phyloP scores from a whole-genome alignment of 2,113 vertebrate species.

The Neodontobutis hainanensis region DNA sequence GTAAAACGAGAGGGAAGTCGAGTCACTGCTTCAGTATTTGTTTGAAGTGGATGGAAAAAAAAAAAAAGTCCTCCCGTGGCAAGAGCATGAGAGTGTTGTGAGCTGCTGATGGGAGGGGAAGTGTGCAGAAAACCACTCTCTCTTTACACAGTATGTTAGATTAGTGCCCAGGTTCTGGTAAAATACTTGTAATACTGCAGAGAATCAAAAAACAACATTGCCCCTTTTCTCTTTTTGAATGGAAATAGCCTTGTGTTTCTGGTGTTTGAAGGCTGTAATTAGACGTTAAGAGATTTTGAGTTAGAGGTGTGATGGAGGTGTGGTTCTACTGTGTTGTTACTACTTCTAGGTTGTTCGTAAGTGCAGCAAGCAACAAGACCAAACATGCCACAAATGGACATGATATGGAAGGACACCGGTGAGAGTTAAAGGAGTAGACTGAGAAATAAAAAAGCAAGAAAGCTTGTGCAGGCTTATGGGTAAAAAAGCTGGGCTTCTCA shows the following conservation, averaged over 20 bases:
- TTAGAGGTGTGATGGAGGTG: constrained; percentile 62
- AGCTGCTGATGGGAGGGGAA: constrained; percentile 60
- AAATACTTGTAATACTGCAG: constrained; percentile 53
- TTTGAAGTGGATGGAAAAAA: constrained; percentile 72
- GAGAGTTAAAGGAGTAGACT: too few relatives aligned
- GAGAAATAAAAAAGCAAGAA: too few relatives aligned
- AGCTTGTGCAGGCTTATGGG: too few relatives aligned
- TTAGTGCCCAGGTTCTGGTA: constrained; percentile 64
- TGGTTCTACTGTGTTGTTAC: not conserved
- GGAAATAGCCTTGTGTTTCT: constrained; percentile 55
- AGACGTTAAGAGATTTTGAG: constrained; percentile 64
- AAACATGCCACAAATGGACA: not conserved
- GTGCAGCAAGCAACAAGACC: not conserved
- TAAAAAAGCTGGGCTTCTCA: too few relatives aligned
- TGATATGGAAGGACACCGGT: not conserved
- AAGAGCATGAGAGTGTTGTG: constrained; percentile 45
- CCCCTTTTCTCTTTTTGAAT: constrained; percentile 58
- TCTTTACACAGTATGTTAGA: constrained; percentile 48
- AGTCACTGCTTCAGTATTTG: constrained; percentile 75
- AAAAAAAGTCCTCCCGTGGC: constrained; percentile 66
- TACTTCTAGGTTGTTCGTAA: not conserved
- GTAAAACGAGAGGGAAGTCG: constrained; percentile 70
- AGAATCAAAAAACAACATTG: constrained; percentile 48
- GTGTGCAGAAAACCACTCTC: constrained; percentile 50
- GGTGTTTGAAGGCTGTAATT: constrained; percentile 61